Evolutionary conservation across 2,113 vertebrate genomes (phyloP), one percentile per base, ranked within the genome.

Genomic region (Platysteira castanea): DNA sequence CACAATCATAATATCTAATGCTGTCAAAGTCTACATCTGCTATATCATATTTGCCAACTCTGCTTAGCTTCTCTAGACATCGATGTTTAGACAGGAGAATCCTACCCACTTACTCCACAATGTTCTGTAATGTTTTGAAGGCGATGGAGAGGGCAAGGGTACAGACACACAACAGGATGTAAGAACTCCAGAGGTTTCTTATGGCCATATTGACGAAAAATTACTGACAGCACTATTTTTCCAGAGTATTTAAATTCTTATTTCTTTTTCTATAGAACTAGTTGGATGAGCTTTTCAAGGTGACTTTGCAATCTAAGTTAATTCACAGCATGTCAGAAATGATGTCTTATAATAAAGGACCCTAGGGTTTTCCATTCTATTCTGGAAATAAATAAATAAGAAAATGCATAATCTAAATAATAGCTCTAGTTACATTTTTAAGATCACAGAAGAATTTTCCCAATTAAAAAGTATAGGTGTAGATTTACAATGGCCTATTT

Each of bases 311-410:
- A 78, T 53, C 35, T 69, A 89, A 96, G 52, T 94, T 89, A 96
- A 96, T 95, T 95, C 91, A 77, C 89, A 93, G 73, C 56, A 46
- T 96, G 83, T 89, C 89, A 94, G 70, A 95, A 96, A 68, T 64
- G 67, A 44, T 80, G 91, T 54, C 89, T 90, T 92, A 93, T 96
- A 95, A 95, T 95, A 96, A 91, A 61, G 64, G 31, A 89, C 91
- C 37, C 89, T 53, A 81, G 79, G 91, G 73, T 22, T 93, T 91
- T 79, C 61, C 33, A 59, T 82, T 95, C 63, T 93, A 30, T 91
- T 89, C 78, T 60, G 84, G 87, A 87, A 89, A 89, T 28, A 84
- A 70, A 52, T 75, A 95, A 94, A 95, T 91, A 92, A 82, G 15
- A 89, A 96, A 81, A 88, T 35, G 63, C 26, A 74, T 83, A 67